Base-by-base conservation (phyloP, 1,140 invertebrate genomes). In the Papilio helenus region DNA sequence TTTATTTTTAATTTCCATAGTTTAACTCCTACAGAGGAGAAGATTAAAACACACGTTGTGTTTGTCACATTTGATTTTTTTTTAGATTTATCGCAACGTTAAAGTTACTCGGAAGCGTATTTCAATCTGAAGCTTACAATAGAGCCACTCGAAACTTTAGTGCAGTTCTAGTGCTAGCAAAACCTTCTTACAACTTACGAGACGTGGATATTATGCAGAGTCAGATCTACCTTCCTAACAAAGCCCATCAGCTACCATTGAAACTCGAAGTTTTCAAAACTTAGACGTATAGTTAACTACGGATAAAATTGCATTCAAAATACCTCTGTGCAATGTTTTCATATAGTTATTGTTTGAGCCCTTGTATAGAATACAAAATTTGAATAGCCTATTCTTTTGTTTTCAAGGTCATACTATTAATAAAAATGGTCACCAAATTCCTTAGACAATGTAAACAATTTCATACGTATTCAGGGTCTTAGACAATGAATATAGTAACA, bases 141-240 rank as follows among this genome's bases (percentile, higher is more conserved):
- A 55, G 51, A 20, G 51, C 58, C 23, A 61, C 58, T 61, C 58
- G n/a, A 26, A 61, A 61, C 58, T 61, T 61, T 26, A 18, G 51
- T 58, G 51, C n/a, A 61, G 20, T 18, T 5, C 16, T 61, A 23
- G 23, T 61, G 12, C 58, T 61, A 10, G 23, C 5, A 14, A 61
- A 26, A 9, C 58, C 58, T 23, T 61, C 58, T 23, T 26, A 61
- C 58, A 61, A 61, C 58, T 61, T 26, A 26, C 5, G 51, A 55
- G 51, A 55, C 51, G 51, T 55, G 51, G 51, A 55, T 55, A 55
- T 49, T 49, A 18, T 55, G n/a, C 51, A 8, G 18, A 61, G 20
- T 23, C 58, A 61, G 58, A 23, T 9, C 2, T 26, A 61, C 58
- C 34, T 39, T 39, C 34, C 34, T 26, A 26, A 0, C 23, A 12